phyloP scores from a whole-genome alignment of 2,888 invertebrate genomes.

The Oxyscelio sp. region DNA sequence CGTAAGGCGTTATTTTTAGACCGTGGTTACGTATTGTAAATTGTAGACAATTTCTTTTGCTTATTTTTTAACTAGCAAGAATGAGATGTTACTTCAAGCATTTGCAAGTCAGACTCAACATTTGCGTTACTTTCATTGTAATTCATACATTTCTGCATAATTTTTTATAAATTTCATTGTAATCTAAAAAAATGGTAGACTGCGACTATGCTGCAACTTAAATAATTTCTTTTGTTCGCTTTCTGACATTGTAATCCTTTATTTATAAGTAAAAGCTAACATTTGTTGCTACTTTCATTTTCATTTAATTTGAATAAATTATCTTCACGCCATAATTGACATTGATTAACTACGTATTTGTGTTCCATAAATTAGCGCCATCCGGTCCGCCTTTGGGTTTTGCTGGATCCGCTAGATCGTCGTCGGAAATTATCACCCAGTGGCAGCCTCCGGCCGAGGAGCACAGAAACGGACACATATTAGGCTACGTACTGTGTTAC shows the following conservation, averaged over 20 bases:
- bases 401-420: constrained; percentile 97
- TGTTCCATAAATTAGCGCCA: constrained; percentile 91
- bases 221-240: too few species aligned
- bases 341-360: constrained; percentile 5
- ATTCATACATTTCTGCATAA: too few species aligned
- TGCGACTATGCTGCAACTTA: too few species aligned
- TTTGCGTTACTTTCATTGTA: background rate
- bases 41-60: background rate
- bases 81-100: background rate
- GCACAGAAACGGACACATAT: constrained; percentile 97
- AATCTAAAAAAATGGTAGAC: too few species aligned
- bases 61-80: constrained; percentile 3
- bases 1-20: constrained; percentile 14
- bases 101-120: background rate
- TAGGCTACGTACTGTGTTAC: constrained; percentile 97
- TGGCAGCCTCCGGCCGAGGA: constrained; percentile 99
- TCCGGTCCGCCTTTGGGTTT: constrained; percentile 98
- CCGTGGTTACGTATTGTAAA: constrained; percentile 12
- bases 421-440: constrained; percentile 98
- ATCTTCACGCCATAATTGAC: constrained; percentile 16
- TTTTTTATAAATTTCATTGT: too few species aligned
- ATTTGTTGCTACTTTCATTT: too few species aligned
- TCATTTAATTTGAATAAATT: too few species aligned
- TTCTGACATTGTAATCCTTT: too few species aligned
- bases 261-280: too few species aligned